Evolutionary conservation across 2,797 vertebrate genomes (phyloP).

Genomic region (Morelia viridis): DNA sequence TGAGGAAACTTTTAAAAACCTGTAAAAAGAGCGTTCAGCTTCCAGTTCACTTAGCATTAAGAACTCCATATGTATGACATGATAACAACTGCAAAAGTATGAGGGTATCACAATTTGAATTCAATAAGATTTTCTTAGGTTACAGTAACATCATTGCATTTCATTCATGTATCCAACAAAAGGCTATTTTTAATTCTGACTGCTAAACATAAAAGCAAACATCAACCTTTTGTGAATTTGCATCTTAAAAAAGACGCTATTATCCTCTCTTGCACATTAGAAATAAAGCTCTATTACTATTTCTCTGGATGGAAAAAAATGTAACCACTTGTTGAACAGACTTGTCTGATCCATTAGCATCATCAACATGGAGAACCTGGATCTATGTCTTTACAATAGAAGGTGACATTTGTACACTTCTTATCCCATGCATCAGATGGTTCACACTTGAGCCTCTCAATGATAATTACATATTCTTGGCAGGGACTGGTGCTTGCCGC

Average conservation of each 20-base stretch:
- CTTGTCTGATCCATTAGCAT: neutral
- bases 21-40: conserved; percentile 74
- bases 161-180: conserved; percentile 8
- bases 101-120: conserved; percentile 12
- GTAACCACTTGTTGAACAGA: neutral
- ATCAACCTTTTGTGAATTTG: conserved; percentile 27
- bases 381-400: neutral
- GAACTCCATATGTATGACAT: conserved; percentile 64
- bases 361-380: neutral
- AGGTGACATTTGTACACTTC: neutral
- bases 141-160: conserved; percentile 15
- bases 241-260: neutral
- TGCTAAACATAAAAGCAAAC: neutral
- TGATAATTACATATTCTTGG: neutral
- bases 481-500: neutral
- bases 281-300: conserved; percentile 44
- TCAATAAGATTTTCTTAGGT: conserved; percentile 53
- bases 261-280: neutral
- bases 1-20: conserved; percentile 68
- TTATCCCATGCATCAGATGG: neutral
- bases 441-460: neutral
- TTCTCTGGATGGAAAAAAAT: conserved; percentile 23
- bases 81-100: neutral
- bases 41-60: conserved; percentile 69
- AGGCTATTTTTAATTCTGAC: conserved; percentile 11